Conservation (phyloP, 2,888 invertebrate species). For the Hirtodrosophila trivittata region DNA sequence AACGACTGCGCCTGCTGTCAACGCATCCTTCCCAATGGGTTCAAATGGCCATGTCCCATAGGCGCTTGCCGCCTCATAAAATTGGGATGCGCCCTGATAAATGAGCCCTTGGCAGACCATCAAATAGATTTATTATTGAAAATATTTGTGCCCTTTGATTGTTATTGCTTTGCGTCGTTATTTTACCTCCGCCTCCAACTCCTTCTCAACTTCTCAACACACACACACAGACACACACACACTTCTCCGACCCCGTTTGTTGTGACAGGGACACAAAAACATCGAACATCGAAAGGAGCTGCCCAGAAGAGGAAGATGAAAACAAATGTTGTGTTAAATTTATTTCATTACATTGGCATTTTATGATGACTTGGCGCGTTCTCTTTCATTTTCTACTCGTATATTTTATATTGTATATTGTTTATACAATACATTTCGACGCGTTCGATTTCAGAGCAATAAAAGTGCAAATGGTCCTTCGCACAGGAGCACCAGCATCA, state of each 20-base stretch:
- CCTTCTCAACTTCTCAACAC: not conserved
- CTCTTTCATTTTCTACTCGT: conserved; percentile 35
- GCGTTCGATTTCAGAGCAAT: conserved; percentile 63
- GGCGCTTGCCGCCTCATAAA: conserved; percentile 53
- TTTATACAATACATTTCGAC: conserved; percentile 50
- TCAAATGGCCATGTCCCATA: conserved; percentile 32
- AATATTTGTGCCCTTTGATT: conserved; percentile 73
- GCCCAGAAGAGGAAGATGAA: conserved; percentile 19
- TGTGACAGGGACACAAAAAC: conserved; percentile 49
- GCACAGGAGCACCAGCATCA: conserved; percentile 46
- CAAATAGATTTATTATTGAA: conserved; percentile 81
- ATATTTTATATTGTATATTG: conserved; percentile 25
- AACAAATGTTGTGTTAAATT: conserved; percentile 74
- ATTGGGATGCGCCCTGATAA: conserved; percentile 62
- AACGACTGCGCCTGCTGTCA: conserved; percentile 77
- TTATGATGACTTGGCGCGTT: conserved; percentile 67
- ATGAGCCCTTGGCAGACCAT: conserved; percentile 59
- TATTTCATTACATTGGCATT: conserved; percentile 72
- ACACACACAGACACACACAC: not conserved
- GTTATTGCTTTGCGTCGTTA: conserved; percentile 48
- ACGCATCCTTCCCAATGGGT: conserved; percentile 46
- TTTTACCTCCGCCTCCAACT: conserved; percentile 4
- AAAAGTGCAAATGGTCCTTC: conserved; percentile 68
- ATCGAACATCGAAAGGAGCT: not conserved
- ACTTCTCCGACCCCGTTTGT: conserved; percentile 23